phyloP scores from a whole-genome alignment of 1,140 invertebrate species.

The Bradynema listronoti region DNA sequence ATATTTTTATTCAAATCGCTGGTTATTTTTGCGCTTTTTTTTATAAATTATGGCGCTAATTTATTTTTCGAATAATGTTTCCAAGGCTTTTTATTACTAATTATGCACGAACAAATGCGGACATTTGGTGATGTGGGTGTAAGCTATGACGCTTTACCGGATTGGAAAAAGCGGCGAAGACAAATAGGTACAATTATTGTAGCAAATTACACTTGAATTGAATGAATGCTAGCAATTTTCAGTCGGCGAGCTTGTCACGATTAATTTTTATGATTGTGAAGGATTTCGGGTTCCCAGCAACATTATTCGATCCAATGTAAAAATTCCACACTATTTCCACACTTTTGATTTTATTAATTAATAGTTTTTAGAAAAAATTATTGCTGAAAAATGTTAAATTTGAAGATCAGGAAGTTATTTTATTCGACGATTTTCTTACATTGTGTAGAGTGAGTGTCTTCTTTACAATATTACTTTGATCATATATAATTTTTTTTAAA shows the following conservation, averaged over 20 bases:
- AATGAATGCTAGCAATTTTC: too few relatives aligned
- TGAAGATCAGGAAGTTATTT: constrained; percentile 4
- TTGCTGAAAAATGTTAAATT: constrained; percentile 2
- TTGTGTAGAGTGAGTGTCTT: constrained; percentile 14
- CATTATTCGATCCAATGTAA: constrained; percentile 10
- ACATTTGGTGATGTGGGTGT: too few relatives aligned
- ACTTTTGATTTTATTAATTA: not conserved
- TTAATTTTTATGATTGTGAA: constrained; percentile 23
- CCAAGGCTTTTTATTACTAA: too few relatives aligned
- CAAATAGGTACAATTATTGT: too few relatives aligned
- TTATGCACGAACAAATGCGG: too few relatives aligned
- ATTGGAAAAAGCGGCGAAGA: too few relatives aligned
- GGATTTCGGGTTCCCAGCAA: constrained; percentile 13
- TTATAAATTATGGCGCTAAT: too few relatives aligned
- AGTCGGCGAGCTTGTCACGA: constrained; percentile 13
- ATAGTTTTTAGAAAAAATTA: constrained; percentile 8
- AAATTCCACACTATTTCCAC: not conserved
- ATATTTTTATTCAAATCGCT: too few relatives aligned
- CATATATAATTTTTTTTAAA: not conserved
- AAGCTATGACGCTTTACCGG: too few relatives aligned
- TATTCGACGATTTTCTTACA: constrained; percentile 21
- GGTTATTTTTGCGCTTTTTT: too few relatives aligned
- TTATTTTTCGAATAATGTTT: too few relatives aligned
- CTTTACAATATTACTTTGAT: not conserved
- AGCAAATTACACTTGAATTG: too few relatives aligned